phyloP scores from a whole-genome alignment of 2,888 invertebrate genomes.

The Dolichomitus sp. region DNA sequence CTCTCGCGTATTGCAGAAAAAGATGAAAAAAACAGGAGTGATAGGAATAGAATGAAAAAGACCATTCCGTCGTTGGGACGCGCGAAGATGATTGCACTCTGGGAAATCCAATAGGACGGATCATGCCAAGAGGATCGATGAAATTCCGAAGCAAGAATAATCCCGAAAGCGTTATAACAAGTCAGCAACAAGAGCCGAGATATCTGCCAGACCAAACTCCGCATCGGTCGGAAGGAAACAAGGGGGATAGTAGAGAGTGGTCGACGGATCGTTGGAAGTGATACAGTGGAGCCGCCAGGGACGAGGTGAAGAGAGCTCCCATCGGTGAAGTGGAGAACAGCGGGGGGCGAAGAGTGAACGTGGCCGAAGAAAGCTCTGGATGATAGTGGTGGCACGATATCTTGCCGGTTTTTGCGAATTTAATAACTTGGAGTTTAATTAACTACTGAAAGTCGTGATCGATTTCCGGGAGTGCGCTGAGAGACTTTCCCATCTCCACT shows the following conservation, averaged over 20 bases:
- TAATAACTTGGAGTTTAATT: slow-evolving; percentile 84
- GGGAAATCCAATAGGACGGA: slow-evolving; percentile 49
- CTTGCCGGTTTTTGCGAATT: slow-evolving; percentile 80
- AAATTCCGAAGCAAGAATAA: slow-evolving; percentile 65
- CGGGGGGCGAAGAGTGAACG: slow-evolving; percentile 45
- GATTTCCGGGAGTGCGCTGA: slow-evolving; percentile 74
- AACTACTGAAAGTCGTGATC: slow-evolving; percentile 83
- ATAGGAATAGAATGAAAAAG: slow-evolving; percentile 39
- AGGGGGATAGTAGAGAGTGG: slow-evolving; percentile 51
- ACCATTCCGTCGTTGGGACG: slow-evolving; percentile 42
- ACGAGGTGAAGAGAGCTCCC: slow-evolving; percentile 44
- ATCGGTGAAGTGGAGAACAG: slow-evolving; percentile 49
- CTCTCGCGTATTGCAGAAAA: slow-evolving; percentile 37
- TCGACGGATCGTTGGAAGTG: slow-evolving; percentile 49
- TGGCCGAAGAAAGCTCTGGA: slow-evolving; percentile 62
- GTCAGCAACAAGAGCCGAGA: slow-evolving; percentile 60
- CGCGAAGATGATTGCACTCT: slow-evolving; percentile 57
- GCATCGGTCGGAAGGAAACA: slow-evolving; percentile 24
- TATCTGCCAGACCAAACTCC: slow-evolving; percentile 53
- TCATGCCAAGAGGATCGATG: slow-evolving; percentile 59
- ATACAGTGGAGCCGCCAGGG: slow-evolving; percentile 61
- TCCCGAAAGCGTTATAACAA: slow-evolving; percentile 67
- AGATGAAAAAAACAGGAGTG: slow-evolving; percentile 30
- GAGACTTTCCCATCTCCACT: slow-evolving; percentile 54
- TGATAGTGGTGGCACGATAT: slow-evolving; percentile 67